Conservation (phyloP, 2,888 invertebrate species). For the Ophion slaviceki region DNA sequence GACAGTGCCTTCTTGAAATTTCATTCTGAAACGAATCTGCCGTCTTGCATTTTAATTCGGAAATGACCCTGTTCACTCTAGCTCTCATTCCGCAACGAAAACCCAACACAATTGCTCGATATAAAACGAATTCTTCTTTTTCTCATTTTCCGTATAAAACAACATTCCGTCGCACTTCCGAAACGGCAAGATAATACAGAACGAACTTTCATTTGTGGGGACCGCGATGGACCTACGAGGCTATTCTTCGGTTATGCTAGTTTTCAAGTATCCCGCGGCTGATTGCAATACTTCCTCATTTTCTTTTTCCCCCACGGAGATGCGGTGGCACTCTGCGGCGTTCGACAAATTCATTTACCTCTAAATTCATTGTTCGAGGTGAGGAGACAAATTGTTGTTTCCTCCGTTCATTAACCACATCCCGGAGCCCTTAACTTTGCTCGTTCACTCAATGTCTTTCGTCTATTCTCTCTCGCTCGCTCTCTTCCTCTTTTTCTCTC, state of each 20-base stretch:
- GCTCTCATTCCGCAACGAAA: neutral
- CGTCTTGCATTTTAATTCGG: neutral
- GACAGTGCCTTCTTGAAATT: neutral
- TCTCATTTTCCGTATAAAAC: neutral
- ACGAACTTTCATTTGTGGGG: neutral
- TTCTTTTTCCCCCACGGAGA: slow-evolving; percentile 13
- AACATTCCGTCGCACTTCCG: neutral
- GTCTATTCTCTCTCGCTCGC: slow-evolving; percentile 29
- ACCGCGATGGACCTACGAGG: neutral
- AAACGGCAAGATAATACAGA: neutral
- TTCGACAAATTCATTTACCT: slow-evolving; percentile 61
- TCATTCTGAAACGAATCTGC: neutral
- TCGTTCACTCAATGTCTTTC: slow-evolving; percentile 63
- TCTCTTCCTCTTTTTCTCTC: neutral
- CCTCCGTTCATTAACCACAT: slow-evolving; percentile 72
- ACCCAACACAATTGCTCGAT: neutral
- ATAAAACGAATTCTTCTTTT: neutral
- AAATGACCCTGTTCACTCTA: neutral
- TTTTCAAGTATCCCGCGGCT: slow-evolving; percentile 3
- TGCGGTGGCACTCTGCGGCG: slow-evolving; percentile 46
- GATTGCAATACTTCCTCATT: slow-evolving; percentile 19
- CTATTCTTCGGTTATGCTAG: neutral
- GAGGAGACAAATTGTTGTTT: slow-evolving; percentile 73
- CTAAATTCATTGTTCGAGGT: slow-evolving; percentile 71
- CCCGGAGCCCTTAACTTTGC: slow-evolving; percentile 65